Conservation (phyloP, 2,113 vertebrate species). For the Agelaius phoeniceus region DNA sequence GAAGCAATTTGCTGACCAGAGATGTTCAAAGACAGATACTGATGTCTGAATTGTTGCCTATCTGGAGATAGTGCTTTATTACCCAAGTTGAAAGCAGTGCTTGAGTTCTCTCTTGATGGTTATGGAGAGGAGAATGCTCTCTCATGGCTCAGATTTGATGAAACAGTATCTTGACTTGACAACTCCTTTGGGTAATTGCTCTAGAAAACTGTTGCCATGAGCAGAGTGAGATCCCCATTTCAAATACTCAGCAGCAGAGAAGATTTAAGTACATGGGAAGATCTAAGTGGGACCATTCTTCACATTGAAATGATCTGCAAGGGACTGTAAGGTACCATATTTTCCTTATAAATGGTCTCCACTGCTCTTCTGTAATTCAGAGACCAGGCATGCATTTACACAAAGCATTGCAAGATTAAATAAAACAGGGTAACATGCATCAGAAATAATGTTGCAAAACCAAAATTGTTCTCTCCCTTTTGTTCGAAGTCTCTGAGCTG, state of each 20-base stretch:
- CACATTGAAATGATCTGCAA: not conserved
- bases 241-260: not conserved
- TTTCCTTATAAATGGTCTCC: not conserved
- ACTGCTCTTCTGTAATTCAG: not conserved
- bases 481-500: not conserved
- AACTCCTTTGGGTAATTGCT: not conserved
- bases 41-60: not conserved
- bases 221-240: not conserved
- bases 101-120: not conserved
- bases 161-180: not conserved
- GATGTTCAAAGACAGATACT: not conserved
- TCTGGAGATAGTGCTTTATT: not conserved
- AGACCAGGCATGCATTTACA: not conserved
- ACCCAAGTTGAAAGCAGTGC: not conserved
- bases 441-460: accelerated
- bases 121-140: not conserved
- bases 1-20: not conserved
- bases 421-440: not conserved
- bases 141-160: not conserved
- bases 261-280: not conserved
- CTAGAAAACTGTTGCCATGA: not conserved
- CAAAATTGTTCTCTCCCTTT: not conserved
- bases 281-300: not conserved
- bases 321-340: not conserved
- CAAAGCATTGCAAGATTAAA: not conserved